Percentiles rank a stretch among this genome's conserved stretches.
These are phyloP conservation scores for Sternarchorhynchus goeldii DNA, from an alignment of 2,797 vertebrate genomes.

Conservation along the genomic window DNA sequence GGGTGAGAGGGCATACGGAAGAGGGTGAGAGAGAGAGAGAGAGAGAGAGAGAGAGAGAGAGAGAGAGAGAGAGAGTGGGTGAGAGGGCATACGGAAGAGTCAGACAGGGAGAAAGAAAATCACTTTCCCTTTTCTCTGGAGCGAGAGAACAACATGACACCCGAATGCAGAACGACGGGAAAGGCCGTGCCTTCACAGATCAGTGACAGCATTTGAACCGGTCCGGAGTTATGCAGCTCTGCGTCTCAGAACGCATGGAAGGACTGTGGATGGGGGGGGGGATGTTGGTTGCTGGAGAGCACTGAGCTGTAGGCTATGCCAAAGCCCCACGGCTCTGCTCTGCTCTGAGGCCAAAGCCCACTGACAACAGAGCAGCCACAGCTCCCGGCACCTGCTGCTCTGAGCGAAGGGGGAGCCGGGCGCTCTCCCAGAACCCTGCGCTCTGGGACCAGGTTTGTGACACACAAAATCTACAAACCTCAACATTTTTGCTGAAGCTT, in stretches of 20 bases:
- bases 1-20: too few relatives aligned
- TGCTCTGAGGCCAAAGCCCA: too few relatives aligned
- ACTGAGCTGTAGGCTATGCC: background rate
- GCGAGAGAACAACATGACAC: slow-evolving; percentile 2
- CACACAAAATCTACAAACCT: background rate
- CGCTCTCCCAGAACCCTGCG: too few relatives aligned
- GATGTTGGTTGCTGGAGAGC: background rate
- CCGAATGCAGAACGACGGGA: slow-evolving; percentile 29
- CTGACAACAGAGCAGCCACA: background rate
- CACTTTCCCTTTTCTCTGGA: slow-evolving; percentile 17
- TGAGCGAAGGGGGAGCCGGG: background rate
- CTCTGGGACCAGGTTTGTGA: background rate
- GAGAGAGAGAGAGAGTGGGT: background rate
- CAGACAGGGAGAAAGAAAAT: slow-evolving; percentile 8
- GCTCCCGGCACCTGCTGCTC: background rate
- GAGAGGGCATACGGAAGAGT: slow-evolving; percentile 36
- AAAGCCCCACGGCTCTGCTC: background rate
- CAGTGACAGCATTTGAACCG: slow-evolving; percentile 17
- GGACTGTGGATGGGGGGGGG: slow-evolving; percentile 30
- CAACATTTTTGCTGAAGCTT: background rate
- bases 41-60: too few relatives aligned
- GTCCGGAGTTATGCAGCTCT: slow-evolving; percentile 34
- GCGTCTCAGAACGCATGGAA: slow-evolving; percentile 32
- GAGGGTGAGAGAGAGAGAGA: slow-evolving; percentile 21
- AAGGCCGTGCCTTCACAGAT: slow-evolving; percentile 3